Evolutionary conservation across 1,140 invertebrate species (phyloP), one percentile per base, ranked within the genome.

Genomic region (Diabrotica undecimpunctata): DNA sequence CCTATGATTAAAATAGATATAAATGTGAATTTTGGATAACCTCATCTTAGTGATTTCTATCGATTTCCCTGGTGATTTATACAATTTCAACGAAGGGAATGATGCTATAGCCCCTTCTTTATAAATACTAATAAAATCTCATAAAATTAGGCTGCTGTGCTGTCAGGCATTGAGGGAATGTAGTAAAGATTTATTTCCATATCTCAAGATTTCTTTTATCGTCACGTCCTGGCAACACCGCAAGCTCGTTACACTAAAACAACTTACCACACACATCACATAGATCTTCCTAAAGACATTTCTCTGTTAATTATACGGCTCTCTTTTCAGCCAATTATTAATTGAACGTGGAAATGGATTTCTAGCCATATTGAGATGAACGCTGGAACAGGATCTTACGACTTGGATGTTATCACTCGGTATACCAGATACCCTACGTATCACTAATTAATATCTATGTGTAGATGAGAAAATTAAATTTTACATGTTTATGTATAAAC

Each of bases 381-480:
- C 3, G 41, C 41, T 25, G 25, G n/a, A 46, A 46, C 41, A 46
- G 41, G 41, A 46, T 46, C n/a, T 46, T 10, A 46, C n/a, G 41
- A 46, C 41, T 46, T n/a, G 8, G 5, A 46, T 46, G 8, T 3
- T 46, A 46, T 46, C 41, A 10, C 8, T 10, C n/a, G 8, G 41
- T 46, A 25, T 25, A 46, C 41, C 8, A 46, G 41, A 46, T 46
- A 46, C 41, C 25, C 25, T 25, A 25, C 25, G 25, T 25, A 25
- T 25, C 25, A 25, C 25, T 25, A 25, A 25, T 25, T 25, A 25
- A 25, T 25, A 25, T 25, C 25, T 25, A 25, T 25, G n/a, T 46
- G n/a, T 46, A 46, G n/a, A 46, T 46, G 41, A 46, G 41, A 46
- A 8, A 46, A 46, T 46, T 46, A 46, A 46, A 46, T 46, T 46